These are phyloP conservation scores for Anoplophora glabripennis DNA, from an alignment of 1,140 invertebrate genomes.

Conservation along the genomic window DNA sequence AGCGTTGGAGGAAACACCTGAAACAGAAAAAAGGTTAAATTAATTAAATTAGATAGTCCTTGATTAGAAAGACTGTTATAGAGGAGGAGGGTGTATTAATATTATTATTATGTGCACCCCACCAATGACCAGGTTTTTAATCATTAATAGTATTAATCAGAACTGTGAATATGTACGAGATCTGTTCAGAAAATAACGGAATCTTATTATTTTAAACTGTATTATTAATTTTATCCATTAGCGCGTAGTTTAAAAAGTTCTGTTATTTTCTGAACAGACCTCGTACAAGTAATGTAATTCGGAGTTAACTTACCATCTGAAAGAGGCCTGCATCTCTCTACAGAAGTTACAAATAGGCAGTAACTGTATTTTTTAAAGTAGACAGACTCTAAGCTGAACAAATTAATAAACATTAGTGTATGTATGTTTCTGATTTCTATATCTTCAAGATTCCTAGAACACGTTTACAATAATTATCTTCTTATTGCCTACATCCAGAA, in stretches of 20 bases:
- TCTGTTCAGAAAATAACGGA: neutral
- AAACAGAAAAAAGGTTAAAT: conserved; percentile 2
- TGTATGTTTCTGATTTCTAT: conserved; percentile 58
- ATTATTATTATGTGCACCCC: too few species aligned
- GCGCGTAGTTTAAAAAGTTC: too few species aligned
- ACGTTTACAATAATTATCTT: too few species aligned
- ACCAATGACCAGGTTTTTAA: too few species aligned
- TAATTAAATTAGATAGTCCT: too few species aligned
- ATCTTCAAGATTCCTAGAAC: conserved; percentile 54
- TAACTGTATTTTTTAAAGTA: conserved; percentile 71
- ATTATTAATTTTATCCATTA: too few species aligned
- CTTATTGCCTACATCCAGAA: too few species aligned
- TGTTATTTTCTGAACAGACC: too few species aligned
- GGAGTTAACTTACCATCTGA: conserved; percentile 66
- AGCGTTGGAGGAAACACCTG: conserved; percentile 64
- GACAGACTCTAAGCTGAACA: conserved; percentile 56
- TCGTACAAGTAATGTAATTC: too few species aligned
- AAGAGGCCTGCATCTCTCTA: conserved; percentile 61
- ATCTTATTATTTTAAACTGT: conserved; percentile 2
- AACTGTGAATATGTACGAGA: conserved; percentile 11
- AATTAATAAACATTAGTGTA: conserved; percentile 53
- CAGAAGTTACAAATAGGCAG: conserved; percentile 63
- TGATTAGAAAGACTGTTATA: too few species aligned
- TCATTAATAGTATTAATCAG: too few species aligned
- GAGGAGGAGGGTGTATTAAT: too few species aligned